Evolutionary conservation across 2,888 invertebrate genomes (phyloP), one percentile per base, ranked within the genome.

Genomic region (Mycalesis mineus): DNA sequence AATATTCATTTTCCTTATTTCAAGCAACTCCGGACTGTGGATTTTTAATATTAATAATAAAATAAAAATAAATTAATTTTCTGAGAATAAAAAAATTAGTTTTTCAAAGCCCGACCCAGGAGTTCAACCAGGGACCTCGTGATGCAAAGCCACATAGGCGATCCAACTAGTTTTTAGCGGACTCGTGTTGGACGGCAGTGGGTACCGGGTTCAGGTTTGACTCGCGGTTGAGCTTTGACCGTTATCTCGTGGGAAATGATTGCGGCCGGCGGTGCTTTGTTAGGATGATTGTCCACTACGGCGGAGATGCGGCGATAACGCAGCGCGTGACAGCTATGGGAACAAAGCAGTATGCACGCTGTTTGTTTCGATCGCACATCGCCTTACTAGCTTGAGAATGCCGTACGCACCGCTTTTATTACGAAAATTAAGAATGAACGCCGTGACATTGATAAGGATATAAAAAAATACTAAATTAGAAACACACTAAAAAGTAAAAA

Each of bases 161-260:
- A 4, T 22, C 22, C 5, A 67, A 67, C 70, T 71, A 70, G 69
- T 70, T 72, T 70, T 65, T 69, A 69, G 70, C 62, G 61, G 68
- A 71, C 71, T 67, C 70, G 85, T 70, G 78, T 81, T 86, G 86
- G 79, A 80, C 73, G 68, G 68, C 68, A 73, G 72, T 74, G 73
- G 75, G 75, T 72, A 79, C 81, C 83, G 80, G 82, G 80, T 84
- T 80, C 81, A 82, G 81, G 81, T 80, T 83, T 80, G 82, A 80
- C 81, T 84, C 80, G 75, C 75, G 74, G 78, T 79, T 79, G 80
- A 78, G 78, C 76, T 69, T 72, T 77, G 78, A 84, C 88, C 88
- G 88, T 88, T 89, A 89, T 80, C 83, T 82, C 88, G 88, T 89
- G 88, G 88, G 88, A 89, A 88, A 84, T 84, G 84, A 84, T 85